phyloP scores from a whole-genome alignment of 2,113 vertebrate species.

The Strix aluco region DNA sequence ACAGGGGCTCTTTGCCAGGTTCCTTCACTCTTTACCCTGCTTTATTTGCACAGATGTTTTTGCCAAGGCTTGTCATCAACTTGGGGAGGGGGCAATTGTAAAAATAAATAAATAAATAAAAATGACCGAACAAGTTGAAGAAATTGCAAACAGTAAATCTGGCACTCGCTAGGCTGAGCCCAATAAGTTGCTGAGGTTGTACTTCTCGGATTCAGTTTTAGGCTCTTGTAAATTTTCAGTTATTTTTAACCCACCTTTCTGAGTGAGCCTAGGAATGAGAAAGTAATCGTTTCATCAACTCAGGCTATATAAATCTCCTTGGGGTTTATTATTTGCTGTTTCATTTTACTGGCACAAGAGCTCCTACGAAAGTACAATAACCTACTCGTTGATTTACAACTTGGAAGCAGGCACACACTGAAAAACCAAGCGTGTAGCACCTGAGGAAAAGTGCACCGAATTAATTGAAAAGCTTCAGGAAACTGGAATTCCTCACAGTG shows the following conservation, averaged over 20 bases:
- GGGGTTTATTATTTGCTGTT: slow-evolving; percentile 51
- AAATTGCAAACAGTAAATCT: slow-evolving; percentile 67
- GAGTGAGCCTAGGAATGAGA: slow-evolving; percentile 52
- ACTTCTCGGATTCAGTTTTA: slow-evolving; percentile 63
- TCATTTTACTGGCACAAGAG: slow-evolving; percentile 56
- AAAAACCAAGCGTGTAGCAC: not conserved
- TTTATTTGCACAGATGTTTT: slow-evolving; percentile 72
- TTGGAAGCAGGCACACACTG: slow-evolving; percentile 2
- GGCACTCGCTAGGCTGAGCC: not conserved
- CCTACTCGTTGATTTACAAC: slow-evolving; percentile 45
- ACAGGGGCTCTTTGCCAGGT: not conserved
- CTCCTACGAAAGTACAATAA: slow-evolving; percentile 49
- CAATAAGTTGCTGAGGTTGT: slow-evolving; percentile 56
- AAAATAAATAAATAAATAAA: not conserved
- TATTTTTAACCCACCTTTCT: slow-evolving; percentile 65
- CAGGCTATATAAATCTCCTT: slow-evolving; percentile 55
- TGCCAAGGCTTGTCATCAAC: slow-evolving; percentile 58
- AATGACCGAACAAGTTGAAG: slow-evolving; percentile 60
- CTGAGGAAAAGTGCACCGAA: slow-evolving; percentile 17
- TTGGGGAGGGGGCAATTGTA: slow-evolving; percentile 4
- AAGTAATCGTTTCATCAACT: slow-evolving; percentile 56
- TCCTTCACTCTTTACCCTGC: not conserved
- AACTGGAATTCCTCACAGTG: not conserved
- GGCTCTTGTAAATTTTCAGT: slow-evolving; percentile 63
- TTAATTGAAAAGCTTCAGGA: slow-evolving; percentile 48